Percentiles rank a stretch among this genome's conserved stretches.
phyloP scores from a whole-genome alignment of 2,113 vertebrate genomes.

The Pollimyrus isidori region DNA sequence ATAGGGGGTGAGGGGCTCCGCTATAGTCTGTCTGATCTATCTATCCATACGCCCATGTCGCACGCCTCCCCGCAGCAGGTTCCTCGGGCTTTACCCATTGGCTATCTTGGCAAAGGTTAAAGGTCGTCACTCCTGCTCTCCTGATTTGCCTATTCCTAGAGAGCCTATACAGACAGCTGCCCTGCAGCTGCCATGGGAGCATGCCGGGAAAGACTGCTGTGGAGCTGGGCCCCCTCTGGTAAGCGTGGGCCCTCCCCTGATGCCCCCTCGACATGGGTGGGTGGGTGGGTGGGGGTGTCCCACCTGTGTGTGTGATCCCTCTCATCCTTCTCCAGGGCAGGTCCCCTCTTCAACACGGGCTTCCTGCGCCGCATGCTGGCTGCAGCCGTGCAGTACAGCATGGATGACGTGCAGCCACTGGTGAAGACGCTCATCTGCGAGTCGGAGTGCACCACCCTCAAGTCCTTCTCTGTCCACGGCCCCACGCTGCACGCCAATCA shows the following conservation, averaged over 20 bases:
- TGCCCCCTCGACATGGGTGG: not conserved
- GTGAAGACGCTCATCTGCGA: constrained; percentile 85
- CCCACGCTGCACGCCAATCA: constrained; percentile 65
- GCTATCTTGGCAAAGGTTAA: not conserved
- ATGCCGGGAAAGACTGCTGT: constrained; percentile 90
- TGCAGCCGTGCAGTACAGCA: constrained; percentile 71
- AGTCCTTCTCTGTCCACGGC: constrained; percentile 57
- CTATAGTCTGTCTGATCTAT: not conserved
- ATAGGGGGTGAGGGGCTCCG: not conserved
- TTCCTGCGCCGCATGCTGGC: constrained; percentile 88
- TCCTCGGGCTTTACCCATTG: not conserved
- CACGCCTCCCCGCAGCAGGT: not conserved
- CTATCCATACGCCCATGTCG: not conserved
- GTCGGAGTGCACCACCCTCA: constrained; percentile 80
- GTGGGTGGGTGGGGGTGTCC: not conserved
- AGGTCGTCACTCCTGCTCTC: not conserved
- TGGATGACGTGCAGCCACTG: constrained; percentile 82
- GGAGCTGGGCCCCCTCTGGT: constrained; percentile 90
- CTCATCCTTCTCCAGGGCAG: constrained; percentile 63
- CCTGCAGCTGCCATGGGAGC: constrained; percentile 83
- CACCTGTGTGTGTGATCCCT: not conserved
- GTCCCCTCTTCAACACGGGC: constrained; percentile 80
- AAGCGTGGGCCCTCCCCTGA: constrained; percentile 28
- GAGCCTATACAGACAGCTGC: constrained; percentile 77
- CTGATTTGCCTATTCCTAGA: constrained; percentile 45